Evolutionary conservation across 2,888 invertebrate genomes (phyloP).

Genomic region (Brachyptera risi): DNA sequence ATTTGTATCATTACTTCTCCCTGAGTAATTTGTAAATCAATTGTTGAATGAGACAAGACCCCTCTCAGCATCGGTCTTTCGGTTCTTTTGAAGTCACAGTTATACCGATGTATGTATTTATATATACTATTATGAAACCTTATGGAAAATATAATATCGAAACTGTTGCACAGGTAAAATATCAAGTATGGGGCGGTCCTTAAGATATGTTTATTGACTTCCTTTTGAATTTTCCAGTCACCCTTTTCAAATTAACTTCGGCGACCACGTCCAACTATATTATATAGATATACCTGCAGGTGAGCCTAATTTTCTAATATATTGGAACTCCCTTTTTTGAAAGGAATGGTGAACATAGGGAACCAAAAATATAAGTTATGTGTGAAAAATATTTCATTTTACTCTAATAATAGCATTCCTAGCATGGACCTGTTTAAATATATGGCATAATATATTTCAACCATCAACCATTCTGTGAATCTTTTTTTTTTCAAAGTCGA

Average conservation of each 20-base stretch:
- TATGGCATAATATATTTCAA: too few relatives aligned
- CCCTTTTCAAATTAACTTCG: neutral
- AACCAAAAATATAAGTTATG: neutral
- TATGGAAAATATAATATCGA: neutral
- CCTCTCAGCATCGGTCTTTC: too few relatives aligned
- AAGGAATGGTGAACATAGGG: neutral
- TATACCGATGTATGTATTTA: too few relatives aligned
- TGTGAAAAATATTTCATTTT: neutral
- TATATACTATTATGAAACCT: neutral
- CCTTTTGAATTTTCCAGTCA: neutral
- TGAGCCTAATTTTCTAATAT: slow-evolving; percentile 5
- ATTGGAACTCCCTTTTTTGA: neutral
- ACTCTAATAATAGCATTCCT: slow-evolving; percentile 3
- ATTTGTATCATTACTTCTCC: neutral
- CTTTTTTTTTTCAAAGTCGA: too few relatives aligned
- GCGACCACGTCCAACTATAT: too few relatives aligned
- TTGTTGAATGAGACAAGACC: neutral
- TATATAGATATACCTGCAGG: too few relatives aligned
- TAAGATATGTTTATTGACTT: slow-evolving; percentile 11
- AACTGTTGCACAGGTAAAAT: neutral
- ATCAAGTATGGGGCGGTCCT: neutral
- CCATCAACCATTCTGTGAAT: too few relatives aligned
- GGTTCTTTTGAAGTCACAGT: too few relatives aligned
- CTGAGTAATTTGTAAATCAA: neutral
- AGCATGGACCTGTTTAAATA: neutral